Conservation (phyloP, 2,113 vertebrate genomes). For the Gallinago jamesoni region DNA sequence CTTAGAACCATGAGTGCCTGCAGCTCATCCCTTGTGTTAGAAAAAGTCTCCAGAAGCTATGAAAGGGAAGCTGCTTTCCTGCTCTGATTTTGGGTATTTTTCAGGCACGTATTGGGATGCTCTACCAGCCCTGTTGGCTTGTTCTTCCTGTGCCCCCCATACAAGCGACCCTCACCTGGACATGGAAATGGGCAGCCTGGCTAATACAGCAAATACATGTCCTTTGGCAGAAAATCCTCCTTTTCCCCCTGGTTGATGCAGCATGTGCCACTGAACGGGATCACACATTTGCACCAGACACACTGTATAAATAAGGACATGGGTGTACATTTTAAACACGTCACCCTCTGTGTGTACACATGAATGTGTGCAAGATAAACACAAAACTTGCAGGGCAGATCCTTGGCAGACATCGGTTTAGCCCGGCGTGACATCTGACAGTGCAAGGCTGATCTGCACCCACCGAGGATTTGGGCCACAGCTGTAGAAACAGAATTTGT, state of each 20-base stretch:
- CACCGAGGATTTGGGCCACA: not conserved
- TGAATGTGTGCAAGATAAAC: not conserved
- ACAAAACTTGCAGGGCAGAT: not conserved
- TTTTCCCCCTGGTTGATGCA: not conserved
- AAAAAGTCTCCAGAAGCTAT: not conserved
- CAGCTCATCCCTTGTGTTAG: not conserved
- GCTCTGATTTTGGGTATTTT: not conserved
- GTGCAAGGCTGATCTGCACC: not conserved
- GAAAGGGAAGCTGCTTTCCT: not conserved
- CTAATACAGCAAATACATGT: not conserved
- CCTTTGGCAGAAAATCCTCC: not conserved
- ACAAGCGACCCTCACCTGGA: not conserved
- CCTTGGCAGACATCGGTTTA: not conserved
- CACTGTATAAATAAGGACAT: not conserved
- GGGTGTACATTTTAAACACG: not conserved
- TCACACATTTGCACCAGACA: not conserved
- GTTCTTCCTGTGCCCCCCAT: fast-evolving
- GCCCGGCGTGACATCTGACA: not conserved
- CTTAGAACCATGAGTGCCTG: not conserved
- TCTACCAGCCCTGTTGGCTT: not conserved
- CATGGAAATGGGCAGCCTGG: not conserved
- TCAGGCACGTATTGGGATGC: not conserved
- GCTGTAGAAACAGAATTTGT: not conserved
- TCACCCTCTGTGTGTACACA: not conserved
- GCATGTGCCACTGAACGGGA: not conserved